phyloP scores from a whole-genome alignment of 2,113 vertebrate species.

The Uria lomvia region DNA sequence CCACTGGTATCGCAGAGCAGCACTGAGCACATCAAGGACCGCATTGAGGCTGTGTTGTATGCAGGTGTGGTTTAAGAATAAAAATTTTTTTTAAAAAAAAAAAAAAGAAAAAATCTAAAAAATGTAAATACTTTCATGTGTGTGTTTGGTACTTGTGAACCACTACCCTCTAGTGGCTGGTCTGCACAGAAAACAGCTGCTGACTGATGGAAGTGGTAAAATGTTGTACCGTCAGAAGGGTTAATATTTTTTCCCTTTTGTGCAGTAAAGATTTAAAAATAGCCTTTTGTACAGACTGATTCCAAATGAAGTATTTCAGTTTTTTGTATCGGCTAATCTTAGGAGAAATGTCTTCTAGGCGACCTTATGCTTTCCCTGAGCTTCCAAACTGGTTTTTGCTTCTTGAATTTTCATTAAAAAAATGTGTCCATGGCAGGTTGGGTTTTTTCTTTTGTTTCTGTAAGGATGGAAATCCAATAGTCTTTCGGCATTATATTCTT shows the following conservation, averaged over 20 bases:
- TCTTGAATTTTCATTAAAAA: not conserved
- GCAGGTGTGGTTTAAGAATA: slow-evolving; percentile 75
- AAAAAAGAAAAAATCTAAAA: fast-evolving
- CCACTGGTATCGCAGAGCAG: not conserved
- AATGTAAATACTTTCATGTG: not conserved
- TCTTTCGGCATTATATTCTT: not conserved
- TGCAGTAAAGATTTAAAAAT: not conserved
- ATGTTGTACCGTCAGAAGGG: not conserved
- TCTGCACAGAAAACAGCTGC: not conserved
- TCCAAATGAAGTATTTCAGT: not conserved
- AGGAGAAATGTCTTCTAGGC: not conserved
- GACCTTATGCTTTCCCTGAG: not conserved
- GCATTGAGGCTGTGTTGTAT: slow-evolving; percentile 90
- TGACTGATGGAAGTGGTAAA: not conserved
- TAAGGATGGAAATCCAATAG: not conserved
- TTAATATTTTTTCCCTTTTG: not conserved
- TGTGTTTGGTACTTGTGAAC: not conserved
- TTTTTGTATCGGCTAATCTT: not conserved
- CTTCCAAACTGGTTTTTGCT: not conserved
- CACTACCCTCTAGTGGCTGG: slow-evolving; percentile 59
- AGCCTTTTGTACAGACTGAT: not conserved
- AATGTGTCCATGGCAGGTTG: not conserved
- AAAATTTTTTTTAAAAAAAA: no score
- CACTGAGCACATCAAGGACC: slow-evolving; percentile 78
- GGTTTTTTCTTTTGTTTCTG: not conserved